Base-by-base conservation (phyloP, 2,797 vertebrate genomes). In the Hoplostethus mediterraneus region DNA sequence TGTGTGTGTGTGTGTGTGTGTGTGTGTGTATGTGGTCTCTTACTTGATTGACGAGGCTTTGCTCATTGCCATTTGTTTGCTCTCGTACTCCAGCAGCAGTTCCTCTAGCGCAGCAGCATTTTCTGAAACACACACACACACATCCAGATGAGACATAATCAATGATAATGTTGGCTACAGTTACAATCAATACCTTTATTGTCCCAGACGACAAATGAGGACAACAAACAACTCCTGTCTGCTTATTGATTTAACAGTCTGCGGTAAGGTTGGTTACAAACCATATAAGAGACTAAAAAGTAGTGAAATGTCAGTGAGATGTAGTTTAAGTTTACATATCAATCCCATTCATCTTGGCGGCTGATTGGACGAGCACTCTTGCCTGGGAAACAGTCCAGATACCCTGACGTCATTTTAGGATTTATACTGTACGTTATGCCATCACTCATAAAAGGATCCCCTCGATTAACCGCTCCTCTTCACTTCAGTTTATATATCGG, bases 51-150 rank as follows among this genome's bases (percentile, higher is more conserved):
- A 85, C 0, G 96, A 94, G 82, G 89, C 81, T 79, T 92, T 95
- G 86, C 74, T 91, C 0, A 76, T 72, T 47, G 91, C 72, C 80
- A 90, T 90, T 90, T 97, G 95, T 48, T 94, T 97, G 87, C 90
- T 93, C 66, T 96, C 96, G 25, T 98, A 96, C 47, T 99, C 98
- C 84, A 95, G 95, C 86, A 99, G 93, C 83, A 99, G 92, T 87
- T 99, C 97, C 86, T 99, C 97, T 88, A 99, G 87, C 0, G 97
- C 97, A 1, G 95, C 96, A 0, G 97, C 97, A 0, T 99, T 99
- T 94, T 99, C 97, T 99, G 51, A 66, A 85, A 76, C 36, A 73
- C 40, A 68, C 55, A 77, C 11, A 74, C 9, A 11, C 44, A 48
- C 42, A 31, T 16, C 44, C 8, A 60, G 3, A 52, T 28, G 17